A percentile compares a stretch with the other conserved stretches of the same genome.
These are phyloP conservation scores for Ceratotherium simum DNA, from an alignment of 2,113 vertebrate species.

Conservation along the genomic window DNA sequence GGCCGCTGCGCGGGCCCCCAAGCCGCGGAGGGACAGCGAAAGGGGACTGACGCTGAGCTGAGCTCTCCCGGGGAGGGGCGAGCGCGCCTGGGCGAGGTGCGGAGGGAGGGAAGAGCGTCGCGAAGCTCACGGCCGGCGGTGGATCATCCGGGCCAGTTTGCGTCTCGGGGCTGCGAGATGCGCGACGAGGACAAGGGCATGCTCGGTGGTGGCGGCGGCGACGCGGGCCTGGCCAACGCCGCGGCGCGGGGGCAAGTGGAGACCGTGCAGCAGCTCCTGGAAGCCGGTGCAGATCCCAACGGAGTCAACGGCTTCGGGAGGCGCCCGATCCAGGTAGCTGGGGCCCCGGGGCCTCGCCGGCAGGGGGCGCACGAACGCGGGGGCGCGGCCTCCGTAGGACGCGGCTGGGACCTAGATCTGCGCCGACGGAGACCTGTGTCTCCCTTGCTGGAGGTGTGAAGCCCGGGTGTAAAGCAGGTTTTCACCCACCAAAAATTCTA, in stretches of 20 bases:
- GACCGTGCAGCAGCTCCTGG: conserved; percentile 84
- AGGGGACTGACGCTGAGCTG: background rate
- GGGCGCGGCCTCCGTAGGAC: background rate
- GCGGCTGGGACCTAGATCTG: background rate
- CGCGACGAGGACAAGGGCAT: conserved; percentile 60
- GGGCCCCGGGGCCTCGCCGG: conserved; percentile 41
- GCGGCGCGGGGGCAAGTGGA: conserved; percentile 88
- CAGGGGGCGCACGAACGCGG: conserved; percentile 72
- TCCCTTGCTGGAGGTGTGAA: background rate
- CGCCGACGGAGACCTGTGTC: background rate
- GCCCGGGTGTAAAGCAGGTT: background rate
- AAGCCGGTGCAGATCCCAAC: conserved; percentile 86
- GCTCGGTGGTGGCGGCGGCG: background rate
- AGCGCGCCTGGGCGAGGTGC: background rate
- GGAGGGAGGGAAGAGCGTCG: background rate
- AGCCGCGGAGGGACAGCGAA: background rate
- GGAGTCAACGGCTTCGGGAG: conserved; percentile 87
- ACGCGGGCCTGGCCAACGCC: conserved; percentile 84
- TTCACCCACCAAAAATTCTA: background rate
- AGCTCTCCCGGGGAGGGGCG: background rate
- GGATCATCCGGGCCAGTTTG: background rate
- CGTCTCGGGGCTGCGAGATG: conserved; percentile 13
- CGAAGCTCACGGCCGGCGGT: background rate
- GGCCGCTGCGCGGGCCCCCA: background rate
- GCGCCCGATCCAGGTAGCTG: conserved; percentile 92